Conservation (phyloP, 2,113 vertebrate genomes). For the Asarcornis scutulata region DNA sequence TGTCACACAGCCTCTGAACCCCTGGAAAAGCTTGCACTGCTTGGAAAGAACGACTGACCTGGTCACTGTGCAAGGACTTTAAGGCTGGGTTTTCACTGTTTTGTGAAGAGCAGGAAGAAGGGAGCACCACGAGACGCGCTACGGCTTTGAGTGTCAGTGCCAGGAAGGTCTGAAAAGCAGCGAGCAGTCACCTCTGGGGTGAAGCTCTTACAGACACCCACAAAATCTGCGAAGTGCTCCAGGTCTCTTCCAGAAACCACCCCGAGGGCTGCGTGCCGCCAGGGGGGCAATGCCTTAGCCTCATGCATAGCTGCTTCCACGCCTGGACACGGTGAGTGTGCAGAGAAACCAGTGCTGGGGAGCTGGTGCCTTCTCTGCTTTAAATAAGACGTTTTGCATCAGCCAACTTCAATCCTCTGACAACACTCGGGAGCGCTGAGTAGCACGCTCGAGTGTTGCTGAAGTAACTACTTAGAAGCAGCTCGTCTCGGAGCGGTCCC, state of each 20-base stretch:
- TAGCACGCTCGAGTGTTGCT: neutral
- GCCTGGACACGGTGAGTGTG: accelerated
- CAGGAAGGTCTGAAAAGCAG: neutral
- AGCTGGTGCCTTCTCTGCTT: neutral
- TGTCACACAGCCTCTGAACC: neutral
- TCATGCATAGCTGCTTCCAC: neutral
- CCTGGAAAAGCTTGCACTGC: neutral
- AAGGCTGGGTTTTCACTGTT: neutral
- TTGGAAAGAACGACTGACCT: neutral
- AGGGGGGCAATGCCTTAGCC: neutral
- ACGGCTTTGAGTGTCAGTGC: neutral
- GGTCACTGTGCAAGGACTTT: neutral
- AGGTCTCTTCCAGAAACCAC: neutral
- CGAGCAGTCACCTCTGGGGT: accelerated
- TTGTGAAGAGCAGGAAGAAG: neutral
- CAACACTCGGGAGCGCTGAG: accelerated
- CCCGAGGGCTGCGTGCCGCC: neutral
- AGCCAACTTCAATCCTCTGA: neutral
- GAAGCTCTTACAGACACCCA: neutral
- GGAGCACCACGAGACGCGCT: neutral
- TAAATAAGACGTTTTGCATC: neutral
- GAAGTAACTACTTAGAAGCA: neutral
- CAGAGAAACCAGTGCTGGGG: neutral
- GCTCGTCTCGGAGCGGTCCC: neutral
- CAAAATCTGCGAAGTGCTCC: accelerated